These are phyloP conservation scores for Oncorhynchus kisutch DNA, from an alignment of 2,113 vertebrate species.

Conservation along the genomic window DNA sequence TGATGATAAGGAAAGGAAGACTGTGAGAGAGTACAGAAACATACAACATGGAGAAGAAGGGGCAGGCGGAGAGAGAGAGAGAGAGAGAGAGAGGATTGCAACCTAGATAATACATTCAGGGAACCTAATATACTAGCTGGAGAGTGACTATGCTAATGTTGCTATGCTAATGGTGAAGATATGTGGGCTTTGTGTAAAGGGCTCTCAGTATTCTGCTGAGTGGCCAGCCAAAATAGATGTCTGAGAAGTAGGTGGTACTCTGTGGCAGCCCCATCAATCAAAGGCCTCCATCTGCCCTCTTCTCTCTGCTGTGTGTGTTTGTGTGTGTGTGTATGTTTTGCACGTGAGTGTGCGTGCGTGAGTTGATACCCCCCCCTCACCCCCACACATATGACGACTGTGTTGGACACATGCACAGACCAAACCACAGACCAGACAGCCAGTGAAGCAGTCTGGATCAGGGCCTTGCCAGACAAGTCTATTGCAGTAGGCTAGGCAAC, in stretches of 20 bases:
- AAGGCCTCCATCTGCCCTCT: neutral
- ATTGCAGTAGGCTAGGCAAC: neutral
- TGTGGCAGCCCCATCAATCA: neutral
- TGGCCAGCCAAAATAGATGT: neutral
- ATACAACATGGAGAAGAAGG: too few relatives aligned
- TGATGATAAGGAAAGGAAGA: too few relatives aligned
- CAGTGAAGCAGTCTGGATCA: neutral
- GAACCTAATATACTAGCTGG: too few relatives aligned
- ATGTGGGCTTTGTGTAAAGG: neutral
- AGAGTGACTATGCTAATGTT: neutral
- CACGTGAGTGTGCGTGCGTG: neutral
- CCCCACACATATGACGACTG: neutral
- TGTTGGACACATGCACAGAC: neutral
- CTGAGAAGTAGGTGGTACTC: neutral
- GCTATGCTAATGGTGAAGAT: neutral
- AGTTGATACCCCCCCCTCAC: neutral
- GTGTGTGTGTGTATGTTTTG: neutral
- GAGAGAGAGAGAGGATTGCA: too few relatives aligned
- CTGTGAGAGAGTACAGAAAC: too few relatives aligned
- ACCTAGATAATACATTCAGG: too few relatives aligned
- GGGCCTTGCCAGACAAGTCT: neutral
- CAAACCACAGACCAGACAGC: neutral
- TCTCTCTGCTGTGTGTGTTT: neutral
- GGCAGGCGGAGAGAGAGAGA: too few relatives aligned
- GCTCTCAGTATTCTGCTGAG: neutral